These are phyloP conservation scores for Hyphantria cunea DNA, from an alignment of 1,140 invertebrate genomes.

Conservation along the genomic window DNA sequence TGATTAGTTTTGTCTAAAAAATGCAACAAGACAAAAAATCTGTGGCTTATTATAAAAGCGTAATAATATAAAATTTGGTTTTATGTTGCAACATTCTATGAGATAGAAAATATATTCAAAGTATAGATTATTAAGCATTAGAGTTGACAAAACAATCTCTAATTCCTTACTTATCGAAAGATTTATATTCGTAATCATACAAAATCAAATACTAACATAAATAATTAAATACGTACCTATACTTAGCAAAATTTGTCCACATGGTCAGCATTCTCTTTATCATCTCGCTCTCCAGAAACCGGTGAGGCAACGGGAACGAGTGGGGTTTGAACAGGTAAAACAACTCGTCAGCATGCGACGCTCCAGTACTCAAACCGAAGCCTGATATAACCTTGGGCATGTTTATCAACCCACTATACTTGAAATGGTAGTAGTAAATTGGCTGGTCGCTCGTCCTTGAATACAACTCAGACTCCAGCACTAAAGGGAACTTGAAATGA, in stretches of 20 bases:
- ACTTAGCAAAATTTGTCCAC: constrained; percentile 76
- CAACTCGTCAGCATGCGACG: constrained; percentile 70
- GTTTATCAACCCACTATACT: constrained; percentile 64
- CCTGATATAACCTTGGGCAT: constrained; percentile 62
- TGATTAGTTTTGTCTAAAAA: too few relatives aligned
- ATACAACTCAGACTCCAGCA: constrained; percentile 61
- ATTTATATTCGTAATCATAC: too few relatives aligned
- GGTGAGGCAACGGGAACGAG: constrained; percentile 55
- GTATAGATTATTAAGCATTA: too few relatives aligned
- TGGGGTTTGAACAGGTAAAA: constrained; percentile 72
- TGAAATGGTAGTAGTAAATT: constrained; percentile 71
- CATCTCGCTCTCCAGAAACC: constrained; percentile 55
- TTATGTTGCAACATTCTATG: too few relatives aligned
- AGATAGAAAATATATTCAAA: too few relatives aligned
- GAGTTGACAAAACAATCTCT: too few relatives aligned
- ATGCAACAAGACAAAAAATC: too few relatives aligned
- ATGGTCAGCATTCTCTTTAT: constrained; percentile 61
- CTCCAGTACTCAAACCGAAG: constrained; percentile 46
- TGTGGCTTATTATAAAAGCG: too few relatives aligned
- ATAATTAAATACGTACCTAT: constrained; percentile 45
- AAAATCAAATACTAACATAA: too few relatives aligned
- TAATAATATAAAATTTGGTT: too few relatives aligned
- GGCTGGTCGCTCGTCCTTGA: constrained; percentile 55
- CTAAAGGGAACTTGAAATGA: constrained; percentile 66
- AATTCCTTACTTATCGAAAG: too few relatives aligned